Conservation (phyloP, 1,140 invertebrate genomes). For the Heliconius melpomene region DNA sequence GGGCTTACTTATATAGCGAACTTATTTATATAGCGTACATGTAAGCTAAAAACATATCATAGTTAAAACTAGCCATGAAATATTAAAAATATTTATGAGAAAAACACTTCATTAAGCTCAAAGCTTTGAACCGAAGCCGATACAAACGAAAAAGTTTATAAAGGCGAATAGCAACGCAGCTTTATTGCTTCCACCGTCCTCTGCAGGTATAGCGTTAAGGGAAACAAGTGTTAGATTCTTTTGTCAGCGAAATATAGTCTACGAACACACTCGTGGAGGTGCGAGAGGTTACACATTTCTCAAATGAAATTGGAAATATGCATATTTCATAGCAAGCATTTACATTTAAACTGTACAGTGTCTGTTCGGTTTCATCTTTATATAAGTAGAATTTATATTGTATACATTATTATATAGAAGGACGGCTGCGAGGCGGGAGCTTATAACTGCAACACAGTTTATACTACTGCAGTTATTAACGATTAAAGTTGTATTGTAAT, state of each 20-base stretch:
- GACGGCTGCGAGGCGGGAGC: too few relatives aligned
- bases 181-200: not conserved
- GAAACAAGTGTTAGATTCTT: not conserved
- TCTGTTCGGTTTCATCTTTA: not conserved
- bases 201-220: not conserved
- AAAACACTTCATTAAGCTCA: not conserved
- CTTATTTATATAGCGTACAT: not conserved
- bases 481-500: too few relatives aligned
- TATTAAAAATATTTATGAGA: not conserved
- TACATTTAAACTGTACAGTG: not conserved
- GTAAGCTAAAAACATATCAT: not conserved
- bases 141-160: not conserved
- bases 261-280: not conserved
- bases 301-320: not conserved
- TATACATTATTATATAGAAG: too few relatives aligned
- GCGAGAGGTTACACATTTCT: not conserved
- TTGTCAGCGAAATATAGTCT: constrained; percentile 10
- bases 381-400: not conserved
- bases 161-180: not conserved
- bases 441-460: too few relatives aligned
- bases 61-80: not conserved
- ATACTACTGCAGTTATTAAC: too few relatives aligned
- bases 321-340: not conserved
- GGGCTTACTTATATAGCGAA: not conserved
- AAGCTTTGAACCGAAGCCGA: not conserved